These are phyloP conservation scores for Rhineura floridana DNA, from an alignment of 2,113 vertebrate genomes.

Conservation along the genomic window DNA sequence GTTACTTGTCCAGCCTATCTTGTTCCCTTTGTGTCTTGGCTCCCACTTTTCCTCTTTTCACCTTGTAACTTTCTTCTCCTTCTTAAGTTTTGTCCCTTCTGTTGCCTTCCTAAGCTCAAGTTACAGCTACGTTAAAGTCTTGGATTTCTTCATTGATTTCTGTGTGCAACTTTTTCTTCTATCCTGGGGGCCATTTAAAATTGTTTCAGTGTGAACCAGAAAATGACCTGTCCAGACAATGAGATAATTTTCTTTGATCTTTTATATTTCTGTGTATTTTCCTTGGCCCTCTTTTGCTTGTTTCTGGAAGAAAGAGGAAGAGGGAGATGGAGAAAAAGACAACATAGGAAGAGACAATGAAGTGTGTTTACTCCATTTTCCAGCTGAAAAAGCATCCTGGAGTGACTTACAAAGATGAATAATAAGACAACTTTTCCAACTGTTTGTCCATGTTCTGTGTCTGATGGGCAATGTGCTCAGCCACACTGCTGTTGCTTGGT, in stretches of 20 bases:
- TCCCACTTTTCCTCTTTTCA: not conserved
- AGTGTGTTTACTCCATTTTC: not conserved
- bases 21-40: not conserved
- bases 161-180: not conserved
- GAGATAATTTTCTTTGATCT: not conserved
- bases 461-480: not conserved
- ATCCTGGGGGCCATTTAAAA: not conserved
- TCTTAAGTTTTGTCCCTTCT: not conserved
- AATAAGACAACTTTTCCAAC: not conserved
- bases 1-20: not conserved
- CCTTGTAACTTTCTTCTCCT: not conserved
- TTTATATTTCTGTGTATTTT: not conserved
- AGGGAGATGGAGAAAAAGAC: not conserved
- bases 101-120: not conserved
- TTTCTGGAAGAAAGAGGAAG: not conserved
- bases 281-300: not conserved
- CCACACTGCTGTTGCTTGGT: not conserved
- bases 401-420: not conserved
- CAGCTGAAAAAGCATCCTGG: not conserved
- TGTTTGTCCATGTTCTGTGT: not conserved
- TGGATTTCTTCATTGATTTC: not conserved
- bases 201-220: not conserved
- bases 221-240: not conserved
- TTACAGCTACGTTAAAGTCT: not conserved
- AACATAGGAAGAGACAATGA: not conserved